Conservation (phyloP, 2,113 vertebrate genomes). For the Centropus unirufus region DNA sequence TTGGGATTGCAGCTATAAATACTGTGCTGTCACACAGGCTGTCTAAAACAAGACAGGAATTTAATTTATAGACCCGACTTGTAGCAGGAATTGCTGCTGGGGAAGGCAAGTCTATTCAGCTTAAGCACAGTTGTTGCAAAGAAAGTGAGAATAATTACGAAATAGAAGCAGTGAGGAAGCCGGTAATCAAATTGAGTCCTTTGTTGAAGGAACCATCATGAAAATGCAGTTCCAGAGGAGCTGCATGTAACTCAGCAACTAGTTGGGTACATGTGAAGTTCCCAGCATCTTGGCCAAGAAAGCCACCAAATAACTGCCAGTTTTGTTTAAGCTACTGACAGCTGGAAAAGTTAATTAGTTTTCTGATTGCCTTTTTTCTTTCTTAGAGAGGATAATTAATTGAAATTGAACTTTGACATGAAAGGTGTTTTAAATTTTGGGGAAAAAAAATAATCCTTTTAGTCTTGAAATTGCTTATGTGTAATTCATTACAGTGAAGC, state of each 20-base stretch:
- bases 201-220: neutral
- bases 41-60: neutral
- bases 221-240: neutral
- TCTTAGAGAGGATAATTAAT: neutral
- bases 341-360: neutral
- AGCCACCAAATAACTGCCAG: neutral
- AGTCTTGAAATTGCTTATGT: neutral
- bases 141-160: neutral
- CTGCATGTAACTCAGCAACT: neutral
- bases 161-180: neutral
- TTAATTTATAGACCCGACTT: neutral
- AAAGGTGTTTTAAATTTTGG: neutral
- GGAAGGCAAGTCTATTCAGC: neutral
- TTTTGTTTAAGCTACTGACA: neutral
- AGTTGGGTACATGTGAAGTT: neutral
- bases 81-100: neutral
- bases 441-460: neutral
- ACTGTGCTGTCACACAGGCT: neutral
- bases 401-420: neutral
- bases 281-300: neutral
- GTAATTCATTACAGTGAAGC: neutral
- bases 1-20: neutral
- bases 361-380: neutral
- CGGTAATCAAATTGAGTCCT: neutral
- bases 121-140: neutral